phyloP scores from a whole-genome alignment of 1,140 invertebrate species.

The Dermatophagoides farinae region DNA sequence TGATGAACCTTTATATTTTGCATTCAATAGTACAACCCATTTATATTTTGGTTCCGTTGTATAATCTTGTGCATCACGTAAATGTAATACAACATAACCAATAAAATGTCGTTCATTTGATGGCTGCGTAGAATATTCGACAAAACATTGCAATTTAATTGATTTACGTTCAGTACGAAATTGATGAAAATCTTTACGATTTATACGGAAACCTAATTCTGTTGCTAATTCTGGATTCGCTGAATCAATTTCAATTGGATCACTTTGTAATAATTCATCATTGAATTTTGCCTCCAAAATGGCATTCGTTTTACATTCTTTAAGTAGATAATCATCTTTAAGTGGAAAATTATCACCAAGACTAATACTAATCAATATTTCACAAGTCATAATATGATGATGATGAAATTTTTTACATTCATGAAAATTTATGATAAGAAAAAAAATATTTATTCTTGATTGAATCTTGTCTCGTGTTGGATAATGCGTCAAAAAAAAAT shows the following conservation, averaged over 20 bases:
- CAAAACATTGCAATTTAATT: constrained; percentile 31
- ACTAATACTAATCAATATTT: constrained; percentile 6
- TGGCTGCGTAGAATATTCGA: neutral
- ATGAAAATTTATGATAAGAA: no score
- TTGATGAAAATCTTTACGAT: constrained; percentile 29
- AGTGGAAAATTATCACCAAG: constrained; percentile 4
- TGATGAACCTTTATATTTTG: constrained; percentile 27
- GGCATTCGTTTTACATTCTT: constrained; percentile 18
- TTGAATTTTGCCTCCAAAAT: constrained; percentile 31
- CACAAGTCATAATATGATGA: neutral
- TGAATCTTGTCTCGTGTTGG: no score
- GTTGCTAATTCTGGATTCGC: constrained; percentile 28
- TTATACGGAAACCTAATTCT: constrained; percentile 32
- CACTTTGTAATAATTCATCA: constrained; percentile 29
- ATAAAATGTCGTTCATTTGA: constrained; percentile 23
- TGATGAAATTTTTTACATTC: neutral
- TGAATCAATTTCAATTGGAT: constrained; percentile 27
- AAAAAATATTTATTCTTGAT: no score
- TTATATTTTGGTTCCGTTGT: constrained; percentile 23
- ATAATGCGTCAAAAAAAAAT: no score
- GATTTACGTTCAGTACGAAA: constrained; percentile 28
- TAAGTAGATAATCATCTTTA: neutral
- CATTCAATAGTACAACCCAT: constrained; percentile 29
- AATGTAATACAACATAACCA: constrained; percentile 31
- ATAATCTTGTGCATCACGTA: constrained; percentile 26